Percentiles rank a stretch among this genome's conserved stretches.
Evolutionary conservation across 30 jellyfish, hydroid and myxozoan genomes (phyloP).

Genomic region (Hydractinia echinata): DNA sequence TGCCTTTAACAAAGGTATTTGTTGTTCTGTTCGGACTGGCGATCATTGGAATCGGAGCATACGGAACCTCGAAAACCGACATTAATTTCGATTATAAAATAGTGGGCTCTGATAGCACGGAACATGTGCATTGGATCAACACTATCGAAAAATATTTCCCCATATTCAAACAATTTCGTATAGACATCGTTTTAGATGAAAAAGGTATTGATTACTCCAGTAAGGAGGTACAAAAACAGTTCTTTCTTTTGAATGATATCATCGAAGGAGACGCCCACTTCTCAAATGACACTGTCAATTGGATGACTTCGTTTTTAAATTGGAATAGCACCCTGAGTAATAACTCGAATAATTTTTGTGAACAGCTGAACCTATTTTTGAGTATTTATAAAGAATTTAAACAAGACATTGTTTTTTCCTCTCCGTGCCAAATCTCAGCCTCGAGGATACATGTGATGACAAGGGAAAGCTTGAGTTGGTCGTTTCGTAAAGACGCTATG

Average conservation of each 20-base stretch:
- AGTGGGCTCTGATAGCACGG: constrained; percentile 24
- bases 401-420: constrained; percentile 27
- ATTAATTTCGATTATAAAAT: constrained; percentile 29
- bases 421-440: neutral
- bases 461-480: constrained; percentile 1
- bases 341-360: neutral
- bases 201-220: constrained; percentile 26
- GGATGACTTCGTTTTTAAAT: constrained; percentile 21
- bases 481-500: constrained; percentile 30
- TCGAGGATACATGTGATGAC: constrained; percentile 32
- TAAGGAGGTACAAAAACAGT: constrained; percentile 9
- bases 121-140: constrained; percentile 20
- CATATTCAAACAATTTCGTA: neutral
- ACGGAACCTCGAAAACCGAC: constrained; percentile 24
- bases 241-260: constrained; percentile 10
- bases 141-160: constrained; percentile 30
- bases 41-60: constrained; percentile 2
- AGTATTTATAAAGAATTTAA: neutral
- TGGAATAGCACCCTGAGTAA: neutral
- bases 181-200: constrained; percentile 23
- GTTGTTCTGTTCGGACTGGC: constrained; percentile 16
- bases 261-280: neutral
- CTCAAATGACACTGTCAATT: neutral
- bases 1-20: neutral
- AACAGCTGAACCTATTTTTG: constrained; percentile 8